Evolutionary conservation across 1,140 invertebrate species (phyloP).

Genomic region (Probaryconus sp.): DNA sequence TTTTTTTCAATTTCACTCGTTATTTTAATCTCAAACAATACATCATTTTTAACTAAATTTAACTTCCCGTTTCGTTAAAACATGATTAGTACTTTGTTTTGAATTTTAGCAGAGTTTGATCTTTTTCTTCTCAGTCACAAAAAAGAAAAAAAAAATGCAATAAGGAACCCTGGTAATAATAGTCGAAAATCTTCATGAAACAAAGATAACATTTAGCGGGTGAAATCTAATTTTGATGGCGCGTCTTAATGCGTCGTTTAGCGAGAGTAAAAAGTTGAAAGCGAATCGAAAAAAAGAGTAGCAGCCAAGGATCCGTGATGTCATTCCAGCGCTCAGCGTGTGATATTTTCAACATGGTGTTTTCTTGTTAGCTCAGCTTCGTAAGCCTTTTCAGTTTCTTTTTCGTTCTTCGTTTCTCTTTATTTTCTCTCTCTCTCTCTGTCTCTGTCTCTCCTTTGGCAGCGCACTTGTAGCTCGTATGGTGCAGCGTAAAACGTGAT

Average conservation of each 20-base stretch:
- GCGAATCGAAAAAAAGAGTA: conserved; percentile 24
- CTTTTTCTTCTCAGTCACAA: too few relatives aligned
- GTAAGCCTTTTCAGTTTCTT: conserved; percentile 49
- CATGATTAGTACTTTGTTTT: too few relatives aligned
- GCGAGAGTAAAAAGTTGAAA: conserved; percentile 48
- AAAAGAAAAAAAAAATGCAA: too few relatives aligned
- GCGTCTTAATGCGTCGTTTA: conserved; percentile 45
- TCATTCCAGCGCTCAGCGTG: conserved; percentile 57
- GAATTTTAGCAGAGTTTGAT: too few relatives aligned
- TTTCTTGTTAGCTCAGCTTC: conserved; percentile 57
- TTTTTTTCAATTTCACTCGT: too few relatives aligned
- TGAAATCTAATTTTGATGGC: conserved; percentile 48
- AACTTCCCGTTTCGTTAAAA: too few relatives aligned
- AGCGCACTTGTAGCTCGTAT: conserved; percentile 23
- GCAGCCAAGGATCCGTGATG: conserved; percentile 37
- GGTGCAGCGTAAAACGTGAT: conserved; percentile 51
- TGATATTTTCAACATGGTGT: conserved; percentile 66
- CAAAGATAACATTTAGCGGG: conserved; percentile 29
- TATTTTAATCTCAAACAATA: too few relatives aligned
- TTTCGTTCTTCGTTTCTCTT: conserved; percentile 34
- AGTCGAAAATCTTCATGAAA: too few relatives aligned
- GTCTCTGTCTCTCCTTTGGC: too few relatives aligned
- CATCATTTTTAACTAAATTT: too few relatives aligned
- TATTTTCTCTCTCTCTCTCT: too few relatives aligned
- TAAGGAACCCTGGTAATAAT: too few relatives aligned